Evolutionary conservation across 30 jellyfish, hydroid and myxozoan genomes (phyloP).

Genomic region (Aurelia sp.): DNA sequence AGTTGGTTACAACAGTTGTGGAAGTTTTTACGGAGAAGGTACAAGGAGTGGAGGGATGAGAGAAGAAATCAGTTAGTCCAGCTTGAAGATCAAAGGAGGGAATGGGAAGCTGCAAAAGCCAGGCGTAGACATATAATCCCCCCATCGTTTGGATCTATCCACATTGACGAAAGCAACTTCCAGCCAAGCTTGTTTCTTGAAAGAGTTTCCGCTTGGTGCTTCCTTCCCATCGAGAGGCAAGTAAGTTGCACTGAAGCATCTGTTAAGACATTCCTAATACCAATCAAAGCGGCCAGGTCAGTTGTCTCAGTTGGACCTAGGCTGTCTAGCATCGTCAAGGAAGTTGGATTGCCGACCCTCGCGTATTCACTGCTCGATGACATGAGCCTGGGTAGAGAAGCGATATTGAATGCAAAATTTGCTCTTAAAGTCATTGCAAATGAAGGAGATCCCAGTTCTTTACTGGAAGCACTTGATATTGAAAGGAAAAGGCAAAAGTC

Average conservation of each 20-base stretch:
- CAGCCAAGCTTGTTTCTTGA: slow-evolving; percentile 2
- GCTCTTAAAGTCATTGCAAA: background rate
- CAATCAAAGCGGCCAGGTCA: slow-evolving; percentile 17
- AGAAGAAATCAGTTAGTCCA: background rate
- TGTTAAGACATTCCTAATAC: background rate
- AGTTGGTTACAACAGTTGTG: slow-evolving; percentile 15
- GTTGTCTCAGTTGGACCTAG: background rate
- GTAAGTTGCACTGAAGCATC: background rate
- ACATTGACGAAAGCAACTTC: background rate
- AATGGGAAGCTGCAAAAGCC: no score
- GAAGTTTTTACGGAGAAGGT: slow-evolving; percentile 14
- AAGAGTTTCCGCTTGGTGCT: slow-evolving; percentile 38
- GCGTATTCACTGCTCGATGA: no score
- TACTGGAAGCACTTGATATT: slow-evolving; percentile 18
- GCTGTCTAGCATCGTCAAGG: slow-evolving; percentile 3
- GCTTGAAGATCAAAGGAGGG: no score
- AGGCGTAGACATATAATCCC: no score
- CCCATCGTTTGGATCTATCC: background rate
- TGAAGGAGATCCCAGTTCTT: background rate
- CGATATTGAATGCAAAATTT: background rate
- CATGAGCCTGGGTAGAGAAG: no score
- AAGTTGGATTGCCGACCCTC: slow-evolving; percentile 18
- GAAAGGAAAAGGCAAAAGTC: slow-evolving; percentile 9
- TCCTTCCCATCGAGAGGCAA: slow-evolving; percentile 30
- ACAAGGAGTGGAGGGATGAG: slow-evolving; percentile 9